Evolutionary conservation across 2,888 invertebrate genomes (phyloP), one percentile per base, ranked within the genome.

Genomic region (Patella ulyssiponensis): DNA sequence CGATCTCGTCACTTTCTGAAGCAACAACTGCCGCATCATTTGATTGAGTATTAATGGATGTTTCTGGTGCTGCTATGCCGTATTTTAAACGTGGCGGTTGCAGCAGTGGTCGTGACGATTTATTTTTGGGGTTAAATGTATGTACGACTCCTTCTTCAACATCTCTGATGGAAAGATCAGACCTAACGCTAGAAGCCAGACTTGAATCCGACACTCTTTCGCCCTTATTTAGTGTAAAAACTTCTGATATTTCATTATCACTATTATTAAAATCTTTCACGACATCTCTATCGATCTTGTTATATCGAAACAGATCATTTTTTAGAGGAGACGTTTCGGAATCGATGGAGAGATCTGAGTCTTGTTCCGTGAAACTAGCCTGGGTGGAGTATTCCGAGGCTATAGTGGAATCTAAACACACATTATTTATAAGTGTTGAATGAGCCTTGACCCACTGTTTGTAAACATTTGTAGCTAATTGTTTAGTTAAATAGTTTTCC

Each of bases 401-500:
- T 52, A 54, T 69, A 23, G 27, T 71, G 44, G 52, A 44, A 71
- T 71, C 71, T 9, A 52, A n/a, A n/a, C 56, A 74, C 23, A 44
- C 20, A 17, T 58, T 33, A 56, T 58, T 44, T 33, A 44, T 74
- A 12, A 27, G 44, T 2, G 52, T 71, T 33, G 71, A 44, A 15
- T 53, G 52, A n/a, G 44, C 17, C 33, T 74, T 56, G 11, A 64
- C 64, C 64, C 64, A 64, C 52, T 75, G 23, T 56, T 69, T 44
- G 27, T 72, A 51, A 51, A 51, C 20, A 3, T 33, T 11, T 58
- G 20, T 53, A 12, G 75, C 69, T 15, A 71, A 75, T 71, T 86
- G 86, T 78, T 86, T 86, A 85, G 93, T 93, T 44, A 98, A 92
- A 92, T 95, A 95, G 71, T 93, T 93, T 90, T 98, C 97, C 14